Percentiles rank a stretch among this genome's conserved stretches.
These are phyloP conservation scores for Andricus curvator DNA, from an alignment of 2,888 invertebrate species.

Conservation along the genomic window DNA sequence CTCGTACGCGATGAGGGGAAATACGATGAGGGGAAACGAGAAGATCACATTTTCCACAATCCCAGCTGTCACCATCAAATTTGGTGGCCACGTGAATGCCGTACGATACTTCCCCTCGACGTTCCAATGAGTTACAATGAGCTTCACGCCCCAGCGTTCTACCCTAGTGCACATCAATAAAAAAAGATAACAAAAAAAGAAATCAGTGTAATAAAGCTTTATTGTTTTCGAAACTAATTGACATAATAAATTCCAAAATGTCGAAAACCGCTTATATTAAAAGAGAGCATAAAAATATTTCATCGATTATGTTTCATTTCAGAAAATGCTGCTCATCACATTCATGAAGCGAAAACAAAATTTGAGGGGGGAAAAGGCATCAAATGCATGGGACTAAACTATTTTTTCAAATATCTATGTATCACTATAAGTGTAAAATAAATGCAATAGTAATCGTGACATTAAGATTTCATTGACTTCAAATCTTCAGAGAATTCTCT, in stretches of 20 bases:
- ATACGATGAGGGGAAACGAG: conserved; percentile 50
- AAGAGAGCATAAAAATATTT: too few relatives aligned
- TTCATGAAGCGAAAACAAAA: too few relatives aligned
- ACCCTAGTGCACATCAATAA: conserved; percentile 1
- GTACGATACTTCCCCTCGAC: neutral
- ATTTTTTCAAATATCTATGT: too few relatives aligned
- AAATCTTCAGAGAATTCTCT: too few relatives aligned
- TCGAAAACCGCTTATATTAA: neutral
- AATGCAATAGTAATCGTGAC: too few relatives aligned
- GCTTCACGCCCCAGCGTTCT: neutral
- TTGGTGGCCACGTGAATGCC: conserved; percentile 49
- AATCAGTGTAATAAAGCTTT: neutral
- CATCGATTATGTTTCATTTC: too few relatives aligned
- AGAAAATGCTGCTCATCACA: too few relatives aligned
- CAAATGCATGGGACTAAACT: too few relatives aligned
- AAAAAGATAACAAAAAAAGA: neutral
- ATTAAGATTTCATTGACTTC: too few relatives aligned
- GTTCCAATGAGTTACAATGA: neutral
- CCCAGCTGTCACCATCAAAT: conserved; percentile 56
- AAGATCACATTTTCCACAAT: conserved; percentile 56
- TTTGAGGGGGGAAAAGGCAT: too few relatives aligned
- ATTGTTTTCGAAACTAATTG: neutral
- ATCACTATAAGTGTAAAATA: too few relatives aligned
- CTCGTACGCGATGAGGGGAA: conserved; percentile 43
- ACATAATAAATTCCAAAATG: neutral